Evolutionary conservation across 2,888 invertebrate genomes (phyloP).

Genomic region (Thecophora atra): DNA sequence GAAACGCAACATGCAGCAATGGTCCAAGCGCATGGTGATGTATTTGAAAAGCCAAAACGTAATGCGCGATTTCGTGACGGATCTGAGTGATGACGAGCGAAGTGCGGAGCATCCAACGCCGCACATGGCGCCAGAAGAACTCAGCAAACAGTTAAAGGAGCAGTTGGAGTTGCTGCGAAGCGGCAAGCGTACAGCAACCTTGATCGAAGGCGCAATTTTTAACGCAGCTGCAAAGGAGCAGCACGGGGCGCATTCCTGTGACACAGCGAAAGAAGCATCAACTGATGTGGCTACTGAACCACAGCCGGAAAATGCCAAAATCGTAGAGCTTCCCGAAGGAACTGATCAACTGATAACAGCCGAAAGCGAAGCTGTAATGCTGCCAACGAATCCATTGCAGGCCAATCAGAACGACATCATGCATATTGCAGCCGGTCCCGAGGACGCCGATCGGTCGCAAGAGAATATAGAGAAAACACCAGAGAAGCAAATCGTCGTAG

Average conservation of each 20-base stretch:
- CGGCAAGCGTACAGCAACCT: constrained; percentile 52
- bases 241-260: neutral
- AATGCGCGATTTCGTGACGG: constrained; percentile 51
- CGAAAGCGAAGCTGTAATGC: neutral
- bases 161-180: constrained; percentile 60
- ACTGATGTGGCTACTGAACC: neutral
- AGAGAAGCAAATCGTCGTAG: constrained; percentile 43
- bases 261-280: neutral
- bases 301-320: no score
- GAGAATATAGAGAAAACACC: constrained; percentile 44
- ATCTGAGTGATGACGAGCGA: constrained; percentile 42
- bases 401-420: neutral
- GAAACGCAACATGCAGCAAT: constrained; percentile 52
- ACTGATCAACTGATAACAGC: no score
- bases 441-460: constrained; percentile 39
- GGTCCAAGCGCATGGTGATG: constrained; percentile 55
- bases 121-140: constrained; percentile 49
- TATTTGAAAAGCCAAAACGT: constrained; percentile 50
- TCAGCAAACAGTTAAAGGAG: constrained; percentile 60
- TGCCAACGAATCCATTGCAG: neutral
- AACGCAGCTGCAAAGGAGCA: neutral
- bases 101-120: constrained; percentile 26
- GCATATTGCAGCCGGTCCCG: neutral
- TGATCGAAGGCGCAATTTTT: constrained; percentile 49
- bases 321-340: no score